Conservation (phyloP, 2,113 vertebrate genomes). For the Equus przewalskii region DNA sequence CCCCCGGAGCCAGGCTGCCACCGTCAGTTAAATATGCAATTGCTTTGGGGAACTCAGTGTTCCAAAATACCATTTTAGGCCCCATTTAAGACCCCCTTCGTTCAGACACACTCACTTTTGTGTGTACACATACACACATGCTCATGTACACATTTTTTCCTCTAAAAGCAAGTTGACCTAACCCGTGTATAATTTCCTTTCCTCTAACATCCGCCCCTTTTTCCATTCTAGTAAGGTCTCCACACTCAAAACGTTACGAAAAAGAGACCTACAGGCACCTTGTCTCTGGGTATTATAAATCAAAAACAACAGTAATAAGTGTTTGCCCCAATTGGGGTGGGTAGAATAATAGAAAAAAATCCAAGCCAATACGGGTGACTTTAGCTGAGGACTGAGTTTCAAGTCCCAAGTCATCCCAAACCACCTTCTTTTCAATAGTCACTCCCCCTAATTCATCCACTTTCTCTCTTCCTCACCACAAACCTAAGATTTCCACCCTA, state of each 20-base stretch:
- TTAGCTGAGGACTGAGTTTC: not conserved
- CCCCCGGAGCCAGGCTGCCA: slow-evolving; percentile 51
- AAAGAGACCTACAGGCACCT: slow-evolving; percentile 16
- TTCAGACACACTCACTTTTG: slow-evolving; percentile 53
- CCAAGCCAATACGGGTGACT: not conserved
- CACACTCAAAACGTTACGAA: not conserved
- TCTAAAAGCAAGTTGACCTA: slow-evolving; percentile 55
- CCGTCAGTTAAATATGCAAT: slow-evolving; percentile 76
- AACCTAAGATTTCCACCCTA: not conserved
- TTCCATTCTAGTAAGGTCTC: slow-evolving; percentile 35
- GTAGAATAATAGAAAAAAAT: not conserved
- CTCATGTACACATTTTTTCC: not conserved
- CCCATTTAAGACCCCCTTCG: slow-evolving; percentile 60
- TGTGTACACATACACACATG: slow-evolving; percentile 48
- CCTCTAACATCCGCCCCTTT: slow-evolving; percentile 32
- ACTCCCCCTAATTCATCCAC: not conserved
- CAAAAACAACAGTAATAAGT: slow-evolving; percentile 28
- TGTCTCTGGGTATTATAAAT: slow-evolving; percentile 13
- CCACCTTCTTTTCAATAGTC: not conserved
- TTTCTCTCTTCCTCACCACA: not conserved
- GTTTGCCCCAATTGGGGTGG: not conserved
- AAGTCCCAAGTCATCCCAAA: not conserved
- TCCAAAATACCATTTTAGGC: slow-evolving; percentile 70
- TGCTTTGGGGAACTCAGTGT: slow-evolving; percentile 61
- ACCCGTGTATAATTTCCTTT: slow-evolving; percentile 54